A percentile compares a stretch with the other conserved stretches of the same genome.
Evolutionary conservation across 35 echinoderm and acorn worm species (phyloP).

Genomic region (Anneissia japonica): DNA sequence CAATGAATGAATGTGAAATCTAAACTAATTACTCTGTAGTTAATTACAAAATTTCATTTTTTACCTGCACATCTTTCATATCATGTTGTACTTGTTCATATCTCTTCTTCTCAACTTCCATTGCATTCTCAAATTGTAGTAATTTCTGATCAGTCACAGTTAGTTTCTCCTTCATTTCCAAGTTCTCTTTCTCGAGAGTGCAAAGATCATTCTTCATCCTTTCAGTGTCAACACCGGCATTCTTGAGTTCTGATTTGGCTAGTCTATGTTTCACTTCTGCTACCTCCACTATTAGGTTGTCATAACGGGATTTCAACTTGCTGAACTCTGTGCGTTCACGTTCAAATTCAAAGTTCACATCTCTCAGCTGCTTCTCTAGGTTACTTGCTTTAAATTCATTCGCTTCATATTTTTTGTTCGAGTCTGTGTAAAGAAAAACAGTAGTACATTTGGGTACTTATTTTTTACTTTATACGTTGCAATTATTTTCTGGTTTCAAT

Average conservation of each 20-base stretch:
- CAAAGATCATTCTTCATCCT: not conserved
- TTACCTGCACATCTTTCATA: not conserved
- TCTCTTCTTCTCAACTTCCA: not conserved
- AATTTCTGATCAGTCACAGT: not conserved
- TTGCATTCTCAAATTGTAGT: not conserved
- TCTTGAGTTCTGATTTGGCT: not conserved
- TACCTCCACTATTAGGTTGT: not conserved
- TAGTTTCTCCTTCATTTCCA: not conserved
- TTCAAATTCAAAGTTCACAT: not conserved
- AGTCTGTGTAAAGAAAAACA: too few species aligned
- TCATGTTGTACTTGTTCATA: not conserved
- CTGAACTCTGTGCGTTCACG: not conserved
- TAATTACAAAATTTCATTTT: too few species aligned
- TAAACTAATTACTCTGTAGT: too few species aligned
- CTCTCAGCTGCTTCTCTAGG: not conserved
- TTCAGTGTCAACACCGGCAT: not conserved
- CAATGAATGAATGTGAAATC: too few species aligned
- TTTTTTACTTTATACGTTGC: too few species aligned
- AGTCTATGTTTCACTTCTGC: not conserved
- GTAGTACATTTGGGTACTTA: too few species aligned
- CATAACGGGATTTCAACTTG: not conserved
- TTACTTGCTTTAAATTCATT: not conserved
- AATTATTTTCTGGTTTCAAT: too few species aligned
- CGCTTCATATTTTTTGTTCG: not conserved
- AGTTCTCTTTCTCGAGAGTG: not conserved